Base-by-base conservation (phyloP, 2,797 vertebrate genomes). In the Sebastiscus albofasciatus region DNA sequence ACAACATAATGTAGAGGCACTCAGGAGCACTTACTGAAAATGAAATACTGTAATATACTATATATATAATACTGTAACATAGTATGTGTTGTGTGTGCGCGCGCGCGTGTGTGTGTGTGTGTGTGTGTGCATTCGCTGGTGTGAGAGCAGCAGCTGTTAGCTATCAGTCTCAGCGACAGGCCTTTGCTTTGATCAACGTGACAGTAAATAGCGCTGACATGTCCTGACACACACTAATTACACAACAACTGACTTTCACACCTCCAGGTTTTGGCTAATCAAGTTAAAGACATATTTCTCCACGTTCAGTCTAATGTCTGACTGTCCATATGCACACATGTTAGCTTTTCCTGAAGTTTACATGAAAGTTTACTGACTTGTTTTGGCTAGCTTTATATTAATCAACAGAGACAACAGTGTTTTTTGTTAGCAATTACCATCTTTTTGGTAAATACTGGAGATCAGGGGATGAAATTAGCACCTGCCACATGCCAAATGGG, bases 131-230 rank as follows among this genome's bases (percentile, higher is more conserved):
- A 29, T 67, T 36, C 36, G 5, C 39, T 3, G 16, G 49, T 69
- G 71, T 54, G 29, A 52, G 59, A 33, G 55, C 33, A 82, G 67
- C 85, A 87, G 87, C 72, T 88, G 76, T 26, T 16, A 36, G 70
- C 20, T 16, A 46, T 87, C 67, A 80, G 42, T 78, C 70, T 39
- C 22, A 77, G 22, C 14, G 22, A 70, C 67, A 42, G 71, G 26
- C 64, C 24, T 79, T 42, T 64, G 42, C 83, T 72, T 75, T 73
- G 60, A 68, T 52, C 66, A 72, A 33, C 67, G 58, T 20, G 31
- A 70, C 65, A 29, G 49, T 60, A 26, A 81, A 64, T 74, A 64
- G 78, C 22, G 62, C 49, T 65, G 67, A 77, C 52, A 66, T 5
- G 10, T 52, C 46, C 55, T 62, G 27, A 54, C 70, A 60, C 18